Percentiles rank a stretch among this genome's conserved stretches.
Evolutionary conservation across 1,140 invertebrate genomes (phyloP).

Genomic region (Muscidifurax raptorellus): DNA sequence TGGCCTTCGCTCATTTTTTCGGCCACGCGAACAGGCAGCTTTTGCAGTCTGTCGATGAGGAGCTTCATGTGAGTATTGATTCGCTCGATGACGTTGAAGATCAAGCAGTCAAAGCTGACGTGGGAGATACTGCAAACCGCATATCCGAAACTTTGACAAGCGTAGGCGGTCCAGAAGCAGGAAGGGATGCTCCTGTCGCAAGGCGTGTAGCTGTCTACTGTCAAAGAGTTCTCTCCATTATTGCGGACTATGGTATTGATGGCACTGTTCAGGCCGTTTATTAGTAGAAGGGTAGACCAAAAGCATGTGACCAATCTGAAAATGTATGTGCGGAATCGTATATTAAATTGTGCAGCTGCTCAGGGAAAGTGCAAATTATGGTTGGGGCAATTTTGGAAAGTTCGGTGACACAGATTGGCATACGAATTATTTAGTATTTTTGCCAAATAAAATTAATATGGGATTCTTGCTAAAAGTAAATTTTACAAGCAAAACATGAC

Average conservation of each 20-base stretch:
- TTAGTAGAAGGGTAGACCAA: not conserved
- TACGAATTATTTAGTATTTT: not conserved
- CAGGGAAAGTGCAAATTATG: too few species aligned
- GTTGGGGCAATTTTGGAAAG: too few species aligned
- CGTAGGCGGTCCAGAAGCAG: not conserved
- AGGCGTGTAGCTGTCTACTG: not conserved
- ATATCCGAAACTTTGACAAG: not conserved
- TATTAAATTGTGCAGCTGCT: too few species aligned
- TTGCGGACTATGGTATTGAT: not conserved
- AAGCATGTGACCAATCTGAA: not conserved
- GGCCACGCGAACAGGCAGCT: not conserved
- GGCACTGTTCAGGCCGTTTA: not conserved
- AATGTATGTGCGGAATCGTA: not conserved
- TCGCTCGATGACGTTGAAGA: not conserved
- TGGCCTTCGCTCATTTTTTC: too few species aligned
- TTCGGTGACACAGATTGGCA: too few species aligned
- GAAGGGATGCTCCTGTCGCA: not conserved
- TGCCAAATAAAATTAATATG: not conserved
- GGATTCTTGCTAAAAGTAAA: too few species aligned
- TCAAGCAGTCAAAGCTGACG: not conserved
- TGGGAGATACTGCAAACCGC: not conserved
- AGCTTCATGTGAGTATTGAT: not conserved
- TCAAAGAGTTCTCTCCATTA: not conserved
- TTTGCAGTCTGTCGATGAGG: not conserved
- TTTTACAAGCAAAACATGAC: not conserved